These are phyloP conservation scores for Thalassophryne amazonica DNA, from an alignment of 2,797 vertebrate species.

Conservation along the genomic window DNA sequence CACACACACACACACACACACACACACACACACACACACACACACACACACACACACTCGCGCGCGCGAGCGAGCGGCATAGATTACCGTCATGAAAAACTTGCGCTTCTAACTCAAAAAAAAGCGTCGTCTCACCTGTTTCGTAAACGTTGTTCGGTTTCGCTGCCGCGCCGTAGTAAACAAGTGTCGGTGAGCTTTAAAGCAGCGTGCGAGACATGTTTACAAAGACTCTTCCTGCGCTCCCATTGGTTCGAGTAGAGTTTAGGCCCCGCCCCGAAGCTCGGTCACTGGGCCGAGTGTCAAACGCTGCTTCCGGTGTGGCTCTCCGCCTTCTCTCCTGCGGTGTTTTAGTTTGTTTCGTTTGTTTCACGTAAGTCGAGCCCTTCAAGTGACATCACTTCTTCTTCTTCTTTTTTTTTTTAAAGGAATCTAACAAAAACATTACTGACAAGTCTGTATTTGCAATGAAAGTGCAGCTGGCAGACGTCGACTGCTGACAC, in stretches of 20 bases:
- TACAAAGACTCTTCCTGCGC: constrained; percentile 72
- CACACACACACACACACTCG: background rate
- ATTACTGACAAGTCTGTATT: too few relatives aligned
- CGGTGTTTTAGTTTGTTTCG: too few relatives aligned
- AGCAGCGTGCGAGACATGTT: constrained; percentile 76
- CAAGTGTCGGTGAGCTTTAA: constrained; percentile 10
- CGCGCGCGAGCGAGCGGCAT: too few relatives aligned
- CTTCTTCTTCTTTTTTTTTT: too few relatives aligned
- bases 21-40: background rate
- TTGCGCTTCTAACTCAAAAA: too few relatives aligned
- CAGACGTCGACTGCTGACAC: too few relatives aligned
- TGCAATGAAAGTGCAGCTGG: too few relatives aligned
- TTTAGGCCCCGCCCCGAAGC: constrained; percentile 67
- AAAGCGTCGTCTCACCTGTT: constrained; percentile 30
- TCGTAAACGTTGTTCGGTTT: fast-evolving
- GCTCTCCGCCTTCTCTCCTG: constrained; percentile 4
- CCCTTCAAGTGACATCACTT: too few relatives aligned
- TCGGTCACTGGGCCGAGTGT: constrained; percentile 47
- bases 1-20: background rate
- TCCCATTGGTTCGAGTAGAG: constrained; percentile 68
- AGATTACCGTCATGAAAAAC: too few relatives aligned
- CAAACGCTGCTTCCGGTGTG: constrained; percentile 28
- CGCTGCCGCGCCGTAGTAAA: constrained; percentile 26
- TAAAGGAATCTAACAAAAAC: too few relatives aligned
- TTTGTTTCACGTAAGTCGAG: too few relatives aligned